Evolutionary conservation across 2,113 vertebrate species (phyloP), one percentile per base, ranked within the genome.

Genomic region (Tonatia bakeri): DNA sequence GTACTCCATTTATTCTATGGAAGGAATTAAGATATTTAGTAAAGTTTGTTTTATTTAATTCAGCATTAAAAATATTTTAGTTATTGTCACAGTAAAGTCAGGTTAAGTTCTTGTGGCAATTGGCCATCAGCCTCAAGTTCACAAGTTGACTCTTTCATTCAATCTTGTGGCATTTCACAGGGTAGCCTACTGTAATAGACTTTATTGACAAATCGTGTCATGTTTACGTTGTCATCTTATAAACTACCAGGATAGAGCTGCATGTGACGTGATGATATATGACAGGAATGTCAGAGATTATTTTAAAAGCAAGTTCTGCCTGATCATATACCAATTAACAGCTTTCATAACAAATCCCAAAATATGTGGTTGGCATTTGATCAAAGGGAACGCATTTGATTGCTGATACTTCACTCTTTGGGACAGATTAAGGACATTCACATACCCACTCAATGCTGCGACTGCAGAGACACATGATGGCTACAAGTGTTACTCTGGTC

Each of bases 271-370:
- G 87, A 98, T 28, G 16, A 98, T 96, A 98, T 95, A 97, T 97
- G 98, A 98, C 96, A 98, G 95, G 98, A 98, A 98, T 97, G 96
- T 97, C 98, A 98, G 80, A 33, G 94, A 98, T 98, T 98, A 98
- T 98, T 97, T 97, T 95, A 82, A 98, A 97, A 98, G 89, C 76
- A 98, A 97, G 90, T 98, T 91, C 81, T 97, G 92, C 98, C 94
- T 97, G 95, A 77, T 98, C 96, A 82, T 97, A 97, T 97, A 97
- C 82, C 43, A 98, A 97, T 98, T 98, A 97, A 64, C n/a, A 97
- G 43, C 77, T 98, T 87, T 97, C 88, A 96, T 97, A 98, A 77
- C 75, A 97, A 97, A 87, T 96, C 16, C 12, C 69, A 43, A 94
- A 88, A 77, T 96, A 96, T 73, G 73, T 97, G 86, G 33, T 76